phyloP scores from a whole-genome alignment of 2,888 invertebrate genomes.

The Diachrysia chrysitis region DNA sequence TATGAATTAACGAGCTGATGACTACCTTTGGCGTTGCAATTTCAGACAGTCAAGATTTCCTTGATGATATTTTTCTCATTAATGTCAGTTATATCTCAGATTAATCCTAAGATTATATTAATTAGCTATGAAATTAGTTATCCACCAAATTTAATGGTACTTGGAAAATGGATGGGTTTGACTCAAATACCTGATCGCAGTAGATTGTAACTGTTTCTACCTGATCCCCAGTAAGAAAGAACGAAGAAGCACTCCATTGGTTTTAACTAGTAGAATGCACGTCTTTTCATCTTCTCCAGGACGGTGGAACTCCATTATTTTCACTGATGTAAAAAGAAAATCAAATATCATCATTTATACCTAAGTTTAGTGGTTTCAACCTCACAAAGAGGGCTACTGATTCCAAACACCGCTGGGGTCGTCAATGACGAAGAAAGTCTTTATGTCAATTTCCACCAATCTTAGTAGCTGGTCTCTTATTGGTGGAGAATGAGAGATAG shows the following conservation, averaged over 20 bases:
- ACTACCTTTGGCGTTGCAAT: background rate
- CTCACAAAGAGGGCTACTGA: too few relatives aligned
- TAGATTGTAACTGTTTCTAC: too few relatives aligned
- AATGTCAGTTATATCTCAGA: background rate
- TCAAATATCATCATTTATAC: background rate
- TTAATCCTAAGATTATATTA: background rate
- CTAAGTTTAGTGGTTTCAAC: background rate
- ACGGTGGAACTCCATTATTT: too few relatives aligned
- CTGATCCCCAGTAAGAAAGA: too few relatives aligned
- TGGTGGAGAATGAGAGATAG: too few relatives aligned
- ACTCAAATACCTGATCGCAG: background rate
- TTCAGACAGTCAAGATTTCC: background rate
- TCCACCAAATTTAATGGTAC: background rate
- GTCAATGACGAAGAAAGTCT: too few relatives aligned
- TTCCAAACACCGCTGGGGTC: too few relatives aligned
- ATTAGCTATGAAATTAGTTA: background rate
- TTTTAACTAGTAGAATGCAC: too few relatives aligned
- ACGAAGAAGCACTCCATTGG: too few relatives aligned
- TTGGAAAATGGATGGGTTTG: background rate
- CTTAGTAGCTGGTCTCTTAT: too few relatives aligned
- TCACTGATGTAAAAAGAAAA: background rate
- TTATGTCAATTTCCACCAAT: too few relatives aligned
- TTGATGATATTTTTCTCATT: slow-evolving; percentile 4
- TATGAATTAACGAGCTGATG: background rate
- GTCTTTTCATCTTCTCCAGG: too few relatives aligned